These are phyloP conservation scores for Tinamus guttatus DNA, from an alignment of 2,113 vertebrate genomes.

Conservation along the genomic window DNA sequence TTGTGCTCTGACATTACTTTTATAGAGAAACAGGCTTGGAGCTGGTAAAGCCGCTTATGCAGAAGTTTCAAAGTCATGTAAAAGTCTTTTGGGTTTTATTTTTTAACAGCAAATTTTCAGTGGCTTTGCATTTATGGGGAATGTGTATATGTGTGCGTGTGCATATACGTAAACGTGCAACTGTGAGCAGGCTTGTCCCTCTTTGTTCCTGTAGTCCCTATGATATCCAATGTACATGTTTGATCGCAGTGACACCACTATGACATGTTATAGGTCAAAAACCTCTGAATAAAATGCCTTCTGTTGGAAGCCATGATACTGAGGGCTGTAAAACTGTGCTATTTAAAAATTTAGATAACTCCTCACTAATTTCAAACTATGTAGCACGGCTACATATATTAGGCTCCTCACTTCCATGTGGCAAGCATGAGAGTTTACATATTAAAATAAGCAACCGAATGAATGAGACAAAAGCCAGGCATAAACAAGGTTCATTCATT, in stretches of 20 bases:
- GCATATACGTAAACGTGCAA: background rate
- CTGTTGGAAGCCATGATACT: background rate
- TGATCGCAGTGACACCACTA: background rate
- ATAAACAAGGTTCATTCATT: background rate
- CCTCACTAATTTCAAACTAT: background rate
- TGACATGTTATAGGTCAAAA: background rate
- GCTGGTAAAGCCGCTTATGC: background rate
- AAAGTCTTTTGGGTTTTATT: fast-evolving
- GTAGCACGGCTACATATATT: background rate
- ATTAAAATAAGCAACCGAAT: background rate
- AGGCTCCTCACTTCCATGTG: background rate
- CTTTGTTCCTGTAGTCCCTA: background rate
- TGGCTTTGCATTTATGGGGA: background rate
- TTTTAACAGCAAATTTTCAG: background rate
- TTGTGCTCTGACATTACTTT: background rate
- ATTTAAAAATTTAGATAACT: background rate
- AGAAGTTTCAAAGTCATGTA: background rate
- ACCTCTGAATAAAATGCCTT: background rate
- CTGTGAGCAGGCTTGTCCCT: background rate
- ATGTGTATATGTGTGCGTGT: background rate
- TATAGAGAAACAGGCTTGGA: background rate
- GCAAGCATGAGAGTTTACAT: background rate
- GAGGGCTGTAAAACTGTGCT: background rate
- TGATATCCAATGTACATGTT: background rate
- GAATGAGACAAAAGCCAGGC: background rate